Conservation (phyloP, 2,113 vertebrate genomes). For the Pollimyrus isidori region DNA sequence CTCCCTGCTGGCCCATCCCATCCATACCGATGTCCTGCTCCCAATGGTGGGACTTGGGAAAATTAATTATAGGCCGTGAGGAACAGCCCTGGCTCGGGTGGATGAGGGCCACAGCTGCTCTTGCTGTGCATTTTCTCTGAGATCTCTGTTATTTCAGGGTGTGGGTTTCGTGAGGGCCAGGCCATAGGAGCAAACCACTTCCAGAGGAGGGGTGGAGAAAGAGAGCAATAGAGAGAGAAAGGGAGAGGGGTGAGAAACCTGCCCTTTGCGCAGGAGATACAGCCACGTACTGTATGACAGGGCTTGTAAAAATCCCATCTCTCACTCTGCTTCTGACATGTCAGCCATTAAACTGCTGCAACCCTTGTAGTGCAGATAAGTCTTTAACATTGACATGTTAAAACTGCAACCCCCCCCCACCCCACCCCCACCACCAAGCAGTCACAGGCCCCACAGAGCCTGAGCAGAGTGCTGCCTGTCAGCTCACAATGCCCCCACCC, state of each 20-base stretch:
- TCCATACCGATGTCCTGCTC: not conserved
- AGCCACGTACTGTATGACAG: not conserved
- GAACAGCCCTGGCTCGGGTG: constrained; percentile 47
- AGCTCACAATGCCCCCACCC: not conserved
- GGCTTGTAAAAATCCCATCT: not conserved
- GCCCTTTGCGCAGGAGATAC: not conserved
- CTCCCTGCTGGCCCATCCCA: not conserved
- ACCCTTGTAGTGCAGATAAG: not conserved
- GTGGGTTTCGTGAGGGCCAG: constrained; percentile 24
- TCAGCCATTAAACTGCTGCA: not conserved
- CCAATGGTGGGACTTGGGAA: constrained; percentile 17
- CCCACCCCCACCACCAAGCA: not conserved
- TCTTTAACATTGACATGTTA: not conserved
- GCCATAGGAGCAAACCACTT: not conserved
- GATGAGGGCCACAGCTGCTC: constrained; percentile 50
- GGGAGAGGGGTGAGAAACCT: not conserved
- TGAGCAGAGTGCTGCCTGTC: not conserved
- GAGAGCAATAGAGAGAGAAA: not conserved
- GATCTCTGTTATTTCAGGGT: constrained; percentile 58
- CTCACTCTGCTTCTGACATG: not conserved
- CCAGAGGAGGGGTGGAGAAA: not conserved
- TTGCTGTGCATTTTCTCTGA: constrained; percentile 46
- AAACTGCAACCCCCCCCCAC: not conserved
- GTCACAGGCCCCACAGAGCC: not conserved
- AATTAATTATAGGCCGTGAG: constrained; percentile 39